Evolutionary conservation across 1,140 invertebrate species (phyloP).

Genomic region (Latrodectus geometricus): DNA sequence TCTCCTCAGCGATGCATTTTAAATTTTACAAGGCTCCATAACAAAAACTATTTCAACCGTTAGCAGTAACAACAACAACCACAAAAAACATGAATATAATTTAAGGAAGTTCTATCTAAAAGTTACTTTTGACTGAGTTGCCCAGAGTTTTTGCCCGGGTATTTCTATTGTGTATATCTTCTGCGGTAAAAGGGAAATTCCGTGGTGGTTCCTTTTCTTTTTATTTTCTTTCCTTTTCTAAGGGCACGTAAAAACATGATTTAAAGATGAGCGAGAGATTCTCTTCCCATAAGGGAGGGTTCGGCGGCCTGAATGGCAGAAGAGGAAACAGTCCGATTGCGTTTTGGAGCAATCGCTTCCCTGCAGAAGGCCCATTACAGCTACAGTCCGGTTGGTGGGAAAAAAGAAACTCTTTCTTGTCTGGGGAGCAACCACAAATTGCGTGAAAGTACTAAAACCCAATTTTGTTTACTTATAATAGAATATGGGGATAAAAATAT

Average conservation of each 20-base stretch:
- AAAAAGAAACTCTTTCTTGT: not conserved
- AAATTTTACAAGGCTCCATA: no score
- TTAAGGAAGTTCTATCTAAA: no score
- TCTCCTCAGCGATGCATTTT: no score
- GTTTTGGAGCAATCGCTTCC: constrained; percentile 41
- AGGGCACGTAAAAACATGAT: constrained; percentile 52
- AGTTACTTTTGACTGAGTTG: no score
- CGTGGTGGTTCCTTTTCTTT: not conserved
- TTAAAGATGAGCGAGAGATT: constrained; percentile 42
- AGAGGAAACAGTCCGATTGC: constrained; percentile 24
- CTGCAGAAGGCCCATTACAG: constrained; percentile 26
- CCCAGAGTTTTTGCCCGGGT: no score
- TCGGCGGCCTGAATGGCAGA: not conserved
- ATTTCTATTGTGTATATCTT: no score
- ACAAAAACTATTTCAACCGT: no score
- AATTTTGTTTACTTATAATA: not conserved
- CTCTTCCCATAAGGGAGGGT: not conserved
- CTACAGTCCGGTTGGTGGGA: constrained; percentile 23
- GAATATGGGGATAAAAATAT: not conserved
- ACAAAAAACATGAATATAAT: no score
- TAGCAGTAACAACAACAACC: no score
- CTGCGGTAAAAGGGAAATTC: no score
- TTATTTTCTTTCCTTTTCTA: not conserved
- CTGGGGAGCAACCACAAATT: constrained; percentile 28
- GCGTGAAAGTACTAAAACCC: not conserved